A percentile compares a stretch with the other conserved stretches of the same genome.
phyloP scores from a whole-genome alignment of 2,113 vertebrate genomes.

The Gila orcuttii region DNA sequence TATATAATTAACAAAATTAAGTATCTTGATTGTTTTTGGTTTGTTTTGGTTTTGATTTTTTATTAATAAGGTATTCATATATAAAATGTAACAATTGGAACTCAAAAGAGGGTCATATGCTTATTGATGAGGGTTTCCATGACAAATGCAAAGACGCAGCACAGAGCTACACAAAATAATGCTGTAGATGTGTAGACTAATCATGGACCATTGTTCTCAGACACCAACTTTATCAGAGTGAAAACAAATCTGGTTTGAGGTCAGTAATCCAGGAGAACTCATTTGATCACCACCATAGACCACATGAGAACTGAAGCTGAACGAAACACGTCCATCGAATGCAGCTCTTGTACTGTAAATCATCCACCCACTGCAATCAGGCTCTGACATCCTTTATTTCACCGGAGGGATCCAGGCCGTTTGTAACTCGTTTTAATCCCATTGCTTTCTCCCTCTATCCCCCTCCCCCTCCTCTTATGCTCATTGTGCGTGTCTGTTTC shows the following conservation, averaged over 20 bases:
- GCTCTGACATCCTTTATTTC: conserved; percentile 56
- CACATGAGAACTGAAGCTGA: conserved; percentile 38
- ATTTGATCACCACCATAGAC: conserved; percentile 27
- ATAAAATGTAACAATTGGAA: neutral
- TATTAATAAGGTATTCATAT: neutral
- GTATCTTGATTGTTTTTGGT: neutral
- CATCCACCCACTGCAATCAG: conserved; percentile 48
- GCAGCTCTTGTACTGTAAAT: conserved; percentile 42
- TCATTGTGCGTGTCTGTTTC: conserved; percentile 63
- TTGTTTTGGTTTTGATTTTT: neutral
- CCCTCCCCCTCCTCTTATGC: conserved; percentile 41
- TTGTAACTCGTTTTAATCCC: conserved; percentile 58
- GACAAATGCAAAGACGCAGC: neutral
- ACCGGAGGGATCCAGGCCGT: conserved; percentile 47
- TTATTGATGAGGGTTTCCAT: neutral
- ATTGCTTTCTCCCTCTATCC: conserved; percentile 44
- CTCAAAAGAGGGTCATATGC: neutral
- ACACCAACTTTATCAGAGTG: conserved; percentile 1
- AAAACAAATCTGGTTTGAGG: conserved; percentile 5
- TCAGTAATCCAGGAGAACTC: neutral
- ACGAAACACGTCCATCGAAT: conserved; percentile 42
- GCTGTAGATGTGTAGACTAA: neutral
- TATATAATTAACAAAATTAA: neutral
- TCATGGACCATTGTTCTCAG: neutral
- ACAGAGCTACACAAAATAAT: neutral